Evolutionary conservation across 2,797 vertebrate species (phyloP).

Genomic region (Synaphobranchus kaupii): DNA sequence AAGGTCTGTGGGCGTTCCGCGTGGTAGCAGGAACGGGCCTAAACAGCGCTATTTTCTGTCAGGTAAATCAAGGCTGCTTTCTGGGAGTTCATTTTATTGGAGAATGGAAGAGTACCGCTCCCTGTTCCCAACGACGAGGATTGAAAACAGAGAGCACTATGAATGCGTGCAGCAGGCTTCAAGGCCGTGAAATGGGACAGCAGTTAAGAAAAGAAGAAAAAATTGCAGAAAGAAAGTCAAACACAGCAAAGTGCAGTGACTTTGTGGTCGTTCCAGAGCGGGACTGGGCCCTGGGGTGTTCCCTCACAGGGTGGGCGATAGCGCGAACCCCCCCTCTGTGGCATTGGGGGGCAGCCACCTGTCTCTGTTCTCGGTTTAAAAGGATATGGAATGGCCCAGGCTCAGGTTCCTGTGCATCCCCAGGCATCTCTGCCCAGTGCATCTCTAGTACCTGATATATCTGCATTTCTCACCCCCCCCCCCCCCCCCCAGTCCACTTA

Average conservation of each 20-base stretch:
- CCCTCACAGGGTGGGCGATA: not conserved
- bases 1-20: constrained; percentile 50
- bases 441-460: not conserved
- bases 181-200: not conserved
- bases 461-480: not conserved
- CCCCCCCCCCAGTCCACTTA: not conserved
- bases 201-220: not conserved
- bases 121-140: not conserved
- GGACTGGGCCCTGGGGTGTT: not conserved
- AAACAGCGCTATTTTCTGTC: not conserved
- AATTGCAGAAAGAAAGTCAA: too few species aligned
- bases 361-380: constrained; percentile 37
- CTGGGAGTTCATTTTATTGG: not conserved
- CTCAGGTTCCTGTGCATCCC: constrained; percentile 40
- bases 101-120: not conserved
- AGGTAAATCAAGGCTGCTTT: not conserved
- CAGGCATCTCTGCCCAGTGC: constrained; percentile 17
- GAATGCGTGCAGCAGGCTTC: not conserved
- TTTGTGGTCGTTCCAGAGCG: not conserved
- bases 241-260: constrained; percentile 1
- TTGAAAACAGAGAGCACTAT: not conserved
- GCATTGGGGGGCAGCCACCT: constrained; percentile 33
- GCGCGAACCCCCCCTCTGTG: constrained; percentile 20
- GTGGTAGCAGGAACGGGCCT: constrained; percentile 70
- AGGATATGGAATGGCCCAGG: constrained; percentile 40